Evolutionary conservation across 2,113 vertebrate genomes (phyloP).

Genomic region (Ia io): DNA sequence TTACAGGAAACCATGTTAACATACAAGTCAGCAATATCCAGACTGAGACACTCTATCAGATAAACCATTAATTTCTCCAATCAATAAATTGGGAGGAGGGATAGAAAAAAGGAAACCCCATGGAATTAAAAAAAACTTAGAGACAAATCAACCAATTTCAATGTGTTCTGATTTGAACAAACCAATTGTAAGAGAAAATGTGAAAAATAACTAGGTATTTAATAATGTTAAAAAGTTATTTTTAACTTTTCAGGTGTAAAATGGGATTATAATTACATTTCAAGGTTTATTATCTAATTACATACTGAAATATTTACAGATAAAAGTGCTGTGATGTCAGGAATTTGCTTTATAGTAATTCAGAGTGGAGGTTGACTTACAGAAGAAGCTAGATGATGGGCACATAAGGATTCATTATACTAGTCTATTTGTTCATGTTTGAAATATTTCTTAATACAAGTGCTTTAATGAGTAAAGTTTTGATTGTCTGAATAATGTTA

Average conservation of each 20-base stretch:
- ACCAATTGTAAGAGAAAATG: neutral
- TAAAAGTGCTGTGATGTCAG: neutral
- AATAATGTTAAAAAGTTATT: neutral
- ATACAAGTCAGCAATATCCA: neutral
- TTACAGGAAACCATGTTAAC: neutral
- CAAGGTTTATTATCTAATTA: neutral
- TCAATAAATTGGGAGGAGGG: neutral
- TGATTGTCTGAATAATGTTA: neutral
- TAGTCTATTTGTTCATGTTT: neutral
- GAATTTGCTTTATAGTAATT: neutral
- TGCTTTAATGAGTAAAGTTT: neutral
- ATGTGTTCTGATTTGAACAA: neutral
- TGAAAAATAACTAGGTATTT: neutral
- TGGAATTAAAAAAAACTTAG: neutral
- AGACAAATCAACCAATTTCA: neutral
- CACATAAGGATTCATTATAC: neutral
- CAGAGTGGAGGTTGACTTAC: neutral
- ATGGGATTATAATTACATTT: neutral
- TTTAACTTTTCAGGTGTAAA: neutral
- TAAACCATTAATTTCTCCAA: neutral
- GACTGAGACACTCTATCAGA: neutral
- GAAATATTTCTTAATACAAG: neutral
- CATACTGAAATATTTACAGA: conserved; percentile 1
- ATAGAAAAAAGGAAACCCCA: neutral
- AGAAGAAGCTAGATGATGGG: neutral